Percentiles rank a stretch among this genome's conserved stretches.
These are phyloP conservation scores for Danio albolineatus DNA, from an alignment of 2,797 vertebrate genomes.

Conservation along the genomic window DNA sequence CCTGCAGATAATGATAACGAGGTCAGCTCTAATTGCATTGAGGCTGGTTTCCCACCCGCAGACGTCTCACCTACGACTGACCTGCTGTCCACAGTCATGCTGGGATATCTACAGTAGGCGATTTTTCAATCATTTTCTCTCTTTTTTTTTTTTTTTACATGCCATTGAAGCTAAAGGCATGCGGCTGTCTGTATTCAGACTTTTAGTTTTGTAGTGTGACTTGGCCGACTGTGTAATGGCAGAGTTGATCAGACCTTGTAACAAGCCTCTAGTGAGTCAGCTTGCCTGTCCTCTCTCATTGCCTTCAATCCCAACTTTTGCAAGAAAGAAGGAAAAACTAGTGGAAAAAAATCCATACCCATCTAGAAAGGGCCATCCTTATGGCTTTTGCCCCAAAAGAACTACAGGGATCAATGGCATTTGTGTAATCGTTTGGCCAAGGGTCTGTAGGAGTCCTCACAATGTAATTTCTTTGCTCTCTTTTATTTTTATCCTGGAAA, in stretches of 20 bases:
- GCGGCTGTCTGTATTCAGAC: conserved; percentile 57
- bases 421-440: conserved; percentile 53
- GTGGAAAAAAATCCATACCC: conserved; percentile 53
- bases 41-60: conserved; percentile 6
- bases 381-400: conserved; percentile 38
- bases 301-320: conserved; percentile 51
- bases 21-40: conserved; percentile 35
- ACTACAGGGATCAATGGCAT: conserved; percentile 52
- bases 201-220: conserved; percentile 41
- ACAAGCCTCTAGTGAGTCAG: conserved; percentile 45
- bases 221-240: conserved; percentile 6
- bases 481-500: conserved; percentile 27
- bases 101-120: conserved; percentile 7
- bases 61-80: conserved; percentile 24
- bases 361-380: conserved; percentile 50
- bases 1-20: conserved; percentile 28
- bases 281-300: conserved; percentile 46
- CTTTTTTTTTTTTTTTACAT: neutral
- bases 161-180: conserved; percentile 17
- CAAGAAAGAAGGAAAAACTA: conserved; percentile 40
- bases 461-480: conserved; percentile 50
- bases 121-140: neutral
- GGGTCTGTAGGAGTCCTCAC: conserved; percentile 33
- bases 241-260: conserved; percentile 57
- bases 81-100: conserved; percentile 16